These are phyloP conservation scores for Nysson spinosus DNA, from an alignment of 2,888 invertebrate species.

Conservation along the genomic window DNA sequence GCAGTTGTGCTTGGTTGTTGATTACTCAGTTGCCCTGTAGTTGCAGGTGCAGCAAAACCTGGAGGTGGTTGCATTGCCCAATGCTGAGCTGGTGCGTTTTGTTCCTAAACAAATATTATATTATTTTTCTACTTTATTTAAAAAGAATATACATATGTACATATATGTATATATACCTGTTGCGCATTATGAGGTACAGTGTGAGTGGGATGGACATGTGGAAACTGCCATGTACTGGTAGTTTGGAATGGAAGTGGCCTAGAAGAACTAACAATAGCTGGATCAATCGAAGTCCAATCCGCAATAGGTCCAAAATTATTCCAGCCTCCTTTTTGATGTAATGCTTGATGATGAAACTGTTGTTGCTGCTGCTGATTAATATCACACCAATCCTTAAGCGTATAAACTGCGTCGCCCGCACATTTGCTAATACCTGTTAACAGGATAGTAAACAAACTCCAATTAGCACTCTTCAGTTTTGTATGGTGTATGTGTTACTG, in stretches of 20 bases:
- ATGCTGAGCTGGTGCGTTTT: conserved; percentile 72
- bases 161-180: conserved; percentile 63
- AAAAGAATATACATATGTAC: neutral
- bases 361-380: conserved; percentile 74
- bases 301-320: conserved; percentile 79
- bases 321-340: conserved; percentile 74
- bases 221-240: conserved; percentile 75
- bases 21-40: conserved; percentile 70
- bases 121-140: neutral
- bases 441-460: neutral
- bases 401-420: conserved; percentile 71
- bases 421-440: conserved; percentile 70
- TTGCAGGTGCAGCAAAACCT: conserved; percentile 72
- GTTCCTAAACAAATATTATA: conserved; percentile 62
- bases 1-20: conserved; percentile 73
- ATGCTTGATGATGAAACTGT: conserved; percentile 76
- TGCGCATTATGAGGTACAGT: conserved; percentile 73
- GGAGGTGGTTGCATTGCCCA: conserved; percentile 77
- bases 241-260: conserved; percentile 78
- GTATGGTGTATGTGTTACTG: too few species aligned
- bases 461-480: too few species aligned
- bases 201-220: conserved; percentile 73
- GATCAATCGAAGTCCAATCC: conserved; percentile 95
- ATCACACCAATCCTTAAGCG: conserved; percentile 79
- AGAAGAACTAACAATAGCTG: conserved; percentile 91